Conservation (phyloP, 2,113 vertebrate species). For the Marmota flaviventris region DNA sequence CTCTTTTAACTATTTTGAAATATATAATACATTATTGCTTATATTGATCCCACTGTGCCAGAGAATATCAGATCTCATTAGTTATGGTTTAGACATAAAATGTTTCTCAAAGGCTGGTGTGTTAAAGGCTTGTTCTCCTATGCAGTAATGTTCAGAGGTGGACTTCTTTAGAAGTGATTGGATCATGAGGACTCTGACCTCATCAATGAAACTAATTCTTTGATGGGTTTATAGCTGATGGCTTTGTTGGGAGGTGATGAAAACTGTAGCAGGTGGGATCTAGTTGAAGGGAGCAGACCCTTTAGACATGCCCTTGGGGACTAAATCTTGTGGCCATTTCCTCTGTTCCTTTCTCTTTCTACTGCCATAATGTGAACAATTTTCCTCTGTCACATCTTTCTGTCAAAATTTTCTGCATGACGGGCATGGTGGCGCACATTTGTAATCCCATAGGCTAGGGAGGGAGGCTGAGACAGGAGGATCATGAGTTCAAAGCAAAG, state of each 20-base stretch:
- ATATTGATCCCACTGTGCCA: neutral
- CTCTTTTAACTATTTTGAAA: neutral
- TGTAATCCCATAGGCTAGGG: too few species aligned
- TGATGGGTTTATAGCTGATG: neutral
- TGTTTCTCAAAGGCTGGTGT: neutral
- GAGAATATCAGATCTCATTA: neutral
- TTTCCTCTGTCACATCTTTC: neutral
- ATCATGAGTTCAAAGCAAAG: too few species aligned
- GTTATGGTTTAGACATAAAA: neutral
- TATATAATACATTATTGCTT: neutral
- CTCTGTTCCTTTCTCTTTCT: neutral
- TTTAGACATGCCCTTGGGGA: neutral
- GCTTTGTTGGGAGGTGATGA: neutral
- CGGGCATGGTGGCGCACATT: too few species aligned
- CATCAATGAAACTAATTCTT: neutral
- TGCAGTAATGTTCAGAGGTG: neutral
- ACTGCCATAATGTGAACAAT: neutral
- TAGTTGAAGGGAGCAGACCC: neutral
- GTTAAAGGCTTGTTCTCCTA: neutral
- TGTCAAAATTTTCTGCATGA: neutral
- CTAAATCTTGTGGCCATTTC: neutral
- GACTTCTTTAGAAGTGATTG: neutral
- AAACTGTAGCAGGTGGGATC: neutral
- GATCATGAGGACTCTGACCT: neutral
- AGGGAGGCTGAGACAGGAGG: too few species aligned